Base-by-base conservation (phyloP, 1,140 invertebrate genomes). In the Physella acuta region DNA sequence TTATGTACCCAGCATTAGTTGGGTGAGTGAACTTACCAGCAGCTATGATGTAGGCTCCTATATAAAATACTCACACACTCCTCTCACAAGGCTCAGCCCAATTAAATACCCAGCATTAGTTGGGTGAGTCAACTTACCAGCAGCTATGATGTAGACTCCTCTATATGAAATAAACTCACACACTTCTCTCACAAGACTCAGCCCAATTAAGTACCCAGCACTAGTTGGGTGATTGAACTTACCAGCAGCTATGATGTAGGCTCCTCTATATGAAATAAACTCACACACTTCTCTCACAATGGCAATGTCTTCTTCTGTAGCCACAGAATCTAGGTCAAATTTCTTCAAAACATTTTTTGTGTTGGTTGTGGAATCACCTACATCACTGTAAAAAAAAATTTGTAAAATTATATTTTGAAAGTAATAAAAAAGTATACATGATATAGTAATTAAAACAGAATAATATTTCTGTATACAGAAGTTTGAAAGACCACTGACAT, bases 31-130 rank as follows among this genome's bases (percentile, higher is more conserved):
- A 39, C 33, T 92, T 89, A 68, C 93, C 95, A 61, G 94, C 92
- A 16, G 94, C 94, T 11, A 93, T 92, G 30, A 99, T 85, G 84
- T 95, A 91, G 3, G 97, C 97, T 1, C 96, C 96, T 73, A 97
- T 88, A 71, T 90, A 88, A 99, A 90, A 61, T 93, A 88, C 74
- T 95, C 92, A 84, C 95, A 98, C 39, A 97, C 91, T 84, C 94
- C 93, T 70, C 92, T 88, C 2, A 98, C 89, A 72, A 92, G n/a
- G n/a, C n/a, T n/a, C n/a, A n/a, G n/a, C n/a, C n/a, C n/a, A n/a
- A n/a, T n/a, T n/a, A n/a, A n/a, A n/a, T n/a, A n/a, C n/a, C n/a
- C n/a, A n/a, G n/a, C n/a, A n/a, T n/a, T n/a, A n/a, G n/a, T n/a
- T n/a, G n/a, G n/a, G n/a, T n/a, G n/a, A n/a, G n/a, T n/a, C n/a